These are phyloP conservation scores for Cetonia aurata DNA, from an alignment of 2,888 invertebrate genomes.

Conservation along the genomic window DNA sequence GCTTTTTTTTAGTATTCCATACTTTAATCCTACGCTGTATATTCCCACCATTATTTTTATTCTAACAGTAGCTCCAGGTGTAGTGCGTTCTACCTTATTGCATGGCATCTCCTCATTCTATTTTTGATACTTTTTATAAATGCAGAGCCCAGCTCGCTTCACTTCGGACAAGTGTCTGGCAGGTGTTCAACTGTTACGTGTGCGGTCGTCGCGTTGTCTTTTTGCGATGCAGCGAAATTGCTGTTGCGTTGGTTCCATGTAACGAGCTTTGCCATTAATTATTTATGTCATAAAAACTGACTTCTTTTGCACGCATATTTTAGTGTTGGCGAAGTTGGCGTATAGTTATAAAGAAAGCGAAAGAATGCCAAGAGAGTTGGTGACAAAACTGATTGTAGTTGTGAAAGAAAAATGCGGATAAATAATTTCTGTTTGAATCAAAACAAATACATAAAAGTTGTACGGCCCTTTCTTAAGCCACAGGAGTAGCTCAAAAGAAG, in stretches of 20 bases:
- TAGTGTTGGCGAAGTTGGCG: neutral
- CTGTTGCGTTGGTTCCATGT: neutral
- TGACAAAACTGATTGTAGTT: no score
- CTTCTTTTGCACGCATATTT: neutral
- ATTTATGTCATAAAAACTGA: neutral
- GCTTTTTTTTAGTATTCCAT: no score
- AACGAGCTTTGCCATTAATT: neutral
- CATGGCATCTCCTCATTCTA: slow-evolving; percentile 14
- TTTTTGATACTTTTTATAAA: slow-evolving; percentile 21
- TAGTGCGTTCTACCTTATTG: neutral
- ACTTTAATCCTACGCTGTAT: no score
- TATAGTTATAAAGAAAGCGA: neutral
- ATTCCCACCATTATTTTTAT: no score
- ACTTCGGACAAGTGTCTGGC: slow-evolving; percentile 2
- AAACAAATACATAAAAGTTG: no score
- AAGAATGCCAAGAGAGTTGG: neutral
- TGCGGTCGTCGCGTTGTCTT: neutral
- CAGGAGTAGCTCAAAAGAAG: no score
- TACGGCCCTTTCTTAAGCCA: no score
- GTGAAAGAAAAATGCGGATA: no score
- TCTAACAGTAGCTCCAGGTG: neutral
- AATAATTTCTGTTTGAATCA: no score
- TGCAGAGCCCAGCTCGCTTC: neutral
- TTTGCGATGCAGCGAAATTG: slow-evolving; percentile 6
- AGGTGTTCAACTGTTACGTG: slow-evolving; percentile 4